A percentile compares a stretch with the other conserved stretches of the same genome.
Evolutionary conservation across 2,888 invertebrate species (phyloP).

Genomic region (Dryococelus australis): DNA sequence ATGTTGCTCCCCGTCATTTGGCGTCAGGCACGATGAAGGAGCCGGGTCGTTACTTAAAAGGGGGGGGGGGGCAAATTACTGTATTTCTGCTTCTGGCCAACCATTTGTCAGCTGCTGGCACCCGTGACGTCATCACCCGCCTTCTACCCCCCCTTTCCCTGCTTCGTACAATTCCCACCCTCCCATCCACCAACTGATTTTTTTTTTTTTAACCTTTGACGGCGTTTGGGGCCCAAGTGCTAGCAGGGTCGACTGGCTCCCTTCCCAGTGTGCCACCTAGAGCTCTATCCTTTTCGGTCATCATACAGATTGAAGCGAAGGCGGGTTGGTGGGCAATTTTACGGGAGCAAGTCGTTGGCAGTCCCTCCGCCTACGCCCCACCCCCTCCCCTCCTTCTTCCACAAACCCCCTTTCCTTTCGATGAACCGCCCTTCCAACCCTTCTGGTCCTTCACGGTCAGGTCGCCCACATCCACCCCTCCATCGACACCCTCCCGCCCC

Average conservation of each 20-base stretch:
- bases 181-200: background rate
- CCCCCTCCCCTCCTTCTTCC: too few species aligned
- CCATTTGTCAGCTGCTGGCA: background rate
- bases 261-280: background rate
- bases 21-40: too few species aligned
- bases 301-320: slow-evolving; percentile 24
- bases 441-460: background rate
- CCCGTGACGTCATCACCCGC: background rate
- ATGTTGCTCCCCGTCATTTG: background rate
- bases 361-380: background rate
- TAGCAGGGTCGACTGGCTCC: background rate
- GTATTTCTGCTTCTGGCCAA: background rate
- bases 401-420: background rate
- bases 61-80: background rate
- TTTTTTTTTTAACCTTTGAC: background rate
- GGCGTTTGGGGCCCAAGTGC: slow-evolving; percentile 7
- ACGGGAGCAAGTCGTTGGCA: slow-evolving; percentile 12
- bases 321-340: slow-evolving; percentile 37
- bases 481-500: background rate
- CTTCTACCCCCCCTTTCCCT: background rate
- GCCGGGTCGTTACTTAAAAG: too few species aligned
- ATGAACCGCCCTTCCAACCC: too few species aligned
- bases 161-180: background rate
- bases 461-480: slow-evolving; percentile 17
- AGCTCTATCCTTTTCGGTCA: background rate